Percentiles rank a stretch among this genome's conserved stretches.
These are phyloP conservation scores for Pachyrhynchus sulphureomaculatus DNA, from an alignment of 1,140 invertebrate genomes.

Conservation along the genomic window DNA sequence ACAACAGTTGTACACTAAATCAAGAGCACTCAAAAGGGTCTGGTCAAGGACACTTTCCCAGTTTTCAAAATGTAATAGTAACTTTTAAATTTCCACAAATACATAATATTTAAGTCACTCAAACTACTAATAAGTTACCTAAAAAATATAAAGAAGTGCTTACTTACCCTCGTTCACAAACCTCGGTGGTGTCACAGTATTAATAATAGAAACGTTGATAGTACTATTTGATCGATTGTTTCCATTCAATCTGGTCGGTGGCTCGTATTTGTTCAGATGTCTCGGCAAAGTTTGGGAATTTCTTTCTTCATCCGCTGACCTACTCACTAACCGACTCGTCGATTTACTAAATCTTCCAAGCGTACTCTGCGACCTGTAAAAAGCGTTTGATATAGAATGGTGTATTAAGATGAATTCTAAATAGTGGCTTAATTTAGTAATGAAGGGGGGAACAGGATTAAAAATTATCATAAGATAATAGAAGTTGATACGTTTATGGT, in stretches of 20 bases:
- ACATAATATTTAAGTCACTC: too few species aligned
- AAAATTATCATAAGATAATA: conserved; percentile 12
- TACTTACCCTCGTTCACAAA: conserved; percentile 30
- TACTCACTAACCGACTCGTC: conserved; percentile 65
- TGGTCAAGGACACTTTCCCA: too few species aligned
- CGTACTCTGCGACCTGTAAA: conserved; percentile 63
- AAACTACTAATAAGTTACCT: too few species aligned
- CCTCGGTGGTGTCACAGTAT: conserved; percentile 57
- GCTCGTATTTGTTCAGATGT: conserved; percentile 56
- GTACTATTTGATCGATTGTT: conserved; percentile 62
- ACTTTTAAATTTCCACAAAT: too few species aligned
- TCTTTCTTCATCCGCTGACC: conserved; percentile 58
- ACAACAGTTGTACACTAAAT: too few species aligned
- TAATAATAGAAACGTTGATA: conserved; percentile 75
- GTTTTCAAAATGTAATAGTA: too few species aligned
- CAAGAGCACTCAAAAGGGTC: too few species aligned
- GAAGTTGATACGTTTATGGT: conserved; percentile 25
- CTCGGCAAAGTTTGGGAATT: conserved; percentile 77
- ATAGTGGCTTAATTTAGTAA: conserved; percentile 23
- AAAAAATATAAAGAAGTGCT: too few species aligned
- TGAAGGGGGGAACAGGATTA: conserved; percentile 7
- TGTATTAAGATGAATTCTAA: neutral
- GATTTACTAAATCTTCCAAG: conserved; percentile 79
- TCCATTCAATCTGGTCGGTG: conserved; percentile 56
- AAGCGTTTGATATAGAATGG: conserved; percentile 13